Conservation (phyloP, 2,113 vertebrate genomes). For the Galbula dea region DNA sequence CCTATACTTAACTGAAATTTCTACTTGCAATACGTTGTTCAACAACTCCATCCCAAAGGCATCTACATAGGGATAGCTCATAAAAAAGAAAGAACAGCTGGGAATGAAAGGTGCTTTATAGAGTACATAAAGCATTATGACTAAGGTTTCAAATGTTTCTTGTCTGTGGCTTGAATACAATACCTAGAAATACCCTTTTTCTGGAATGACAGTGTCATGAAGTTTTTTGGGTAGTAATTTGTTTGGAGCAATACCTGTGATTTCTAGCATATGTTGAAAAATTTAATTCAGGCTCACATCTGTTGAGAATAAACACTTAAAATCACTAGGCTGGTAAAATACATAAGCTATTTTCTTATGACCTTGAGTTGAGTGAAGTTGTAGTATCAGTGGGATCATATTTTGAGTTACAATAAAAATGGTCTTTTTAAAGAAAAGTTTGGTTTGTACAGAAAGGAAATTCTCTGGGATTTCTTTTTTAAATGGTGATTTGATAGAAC, state of each 20-base stretch:
- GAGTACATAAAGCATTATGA: neutral
- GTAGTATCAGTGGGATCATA: neutral
- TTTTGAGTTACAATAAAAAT: neutral
- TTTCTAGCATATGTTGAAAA: neutral
- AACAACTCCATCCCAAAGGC: neutral
- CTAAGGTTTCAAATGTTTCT: neutral
- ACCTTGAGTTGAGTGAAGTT: neutral
- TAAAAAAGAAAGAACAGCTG: neutral
- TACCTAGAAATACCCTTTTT: neutral
- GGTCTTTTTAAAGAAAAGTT: neutral
- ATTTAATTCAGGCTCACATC: neutral
- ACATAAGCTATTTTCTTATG: neutral
- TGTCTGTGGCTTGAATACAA: neutral
- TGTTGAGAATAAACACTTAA: conserved; percentile 41
- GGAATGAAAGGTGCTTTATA: neutral
- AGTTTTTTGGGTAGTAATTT: neutral
- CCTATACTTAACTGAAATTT: neutral
- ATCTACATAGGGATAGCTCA: neutral
- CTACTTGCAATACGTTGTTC: neutral
- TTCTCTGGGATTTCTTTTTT: neutral
- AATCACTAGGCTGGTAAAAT: conserved; percentile 14
- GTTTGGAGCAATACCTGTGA: neutral
- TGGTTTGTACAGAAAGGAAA: neutral
- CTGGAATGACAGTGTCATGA: neutral
- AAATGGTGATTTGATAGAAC: neutral